These are phyloP conservation scores for Noctua janthina DNA, from an alignment of 2,888 invertebrate species.

Conservation along the genomic window DNA sequence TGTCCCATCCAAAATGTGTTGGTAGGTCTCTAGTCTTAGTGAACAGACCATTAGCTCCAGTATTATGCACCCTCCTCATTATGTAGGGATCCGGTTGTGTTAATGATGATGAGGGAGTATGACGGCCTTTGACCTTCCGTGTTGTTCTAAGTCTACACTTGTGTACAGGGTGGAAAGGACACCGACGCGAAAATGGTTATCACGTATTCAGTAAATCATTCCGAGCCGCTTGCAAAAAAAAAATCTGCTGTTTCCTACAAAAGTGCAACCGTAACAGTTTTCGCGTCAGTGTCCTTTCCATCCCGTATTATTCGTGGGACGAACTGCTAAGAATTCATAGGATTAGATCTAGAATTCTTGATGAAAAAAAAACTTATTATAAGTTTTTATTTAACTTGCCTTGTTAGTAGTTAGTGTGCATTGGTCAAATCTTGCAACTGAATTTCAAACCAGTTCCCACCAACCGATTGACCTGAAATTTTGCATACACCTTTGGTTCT, in stretches of 20 bases:
- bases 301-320: not conserved
- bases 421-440: not conserved
- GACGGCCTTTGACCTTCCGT: not conserved
- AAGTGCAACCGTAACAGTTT: too few species aligned
- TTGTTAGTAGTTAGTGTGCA: not conserved
- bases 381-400: not conserved
- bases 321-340: not conserved
- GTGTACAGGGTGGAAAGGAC: not conserved
- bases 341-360: not conserved
- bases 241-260: too few species aligned
- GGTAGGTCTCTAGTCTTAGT: not conserved
- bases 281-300: too few species aligned
- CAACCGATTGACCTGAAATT: not conserved
- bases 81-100: not conserved
- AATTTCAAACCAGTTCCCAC: not conserved
- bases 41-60: not conserved
- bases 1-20: not conserved
- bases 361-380: not conserved
- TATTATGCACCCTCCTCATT: slow-evolving; percentile 36
- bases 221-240: too few species aligned
- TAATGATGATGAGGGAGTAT: slow-evolving; percentile 7
- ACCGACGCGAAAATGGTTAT: too few species aligned
- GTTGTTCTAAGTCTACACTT: not conserved
- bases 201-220: too few species aligned
- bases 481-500: not conserved